phyloP scores from a whole-genome alignment of 2,888 invertebrate genomes.

The Chymomyza fuscimana region DNA sequence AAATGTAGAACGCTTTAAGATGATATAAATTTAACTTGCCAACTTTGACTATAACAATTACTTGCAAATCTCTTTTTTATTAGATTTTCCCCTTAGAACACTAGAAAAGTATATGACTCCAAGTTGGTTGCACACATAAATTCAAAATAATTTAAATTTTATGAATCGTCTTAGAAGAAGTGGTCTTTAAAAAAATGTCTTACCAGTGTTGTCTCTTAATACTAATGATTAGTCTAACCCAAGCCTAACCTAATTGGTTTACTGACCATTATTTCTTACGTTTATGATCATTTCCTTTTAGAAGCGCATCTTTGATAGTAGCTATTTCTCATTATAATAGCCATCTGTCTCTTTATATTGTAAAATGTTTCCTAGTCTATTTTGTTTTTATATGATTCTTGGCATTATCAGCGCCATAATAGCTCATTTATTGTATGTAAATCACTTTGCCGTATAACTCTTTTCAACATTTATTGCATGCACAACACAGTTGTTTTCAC shows the following conservation, averaged over 20 bases:
- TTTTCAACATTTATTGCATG: background rate
- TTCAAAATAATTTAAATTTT: background rate
- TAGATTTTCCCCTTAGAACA: too few species aligned
- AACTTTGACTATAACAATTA: too few species aligned
- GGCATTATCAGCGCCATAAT: background rate
- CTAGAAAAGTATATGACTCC: too few species aligned
- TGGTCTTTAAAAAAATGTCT: background rate
- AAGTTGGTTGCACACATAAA: too few species aligned
- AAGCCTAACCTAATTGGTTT: background rate
- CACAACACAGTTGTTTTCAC: conserved; percentile 12
- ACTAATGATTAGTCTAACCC: background rate
- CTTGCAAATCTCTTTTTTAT: too few species aligned
- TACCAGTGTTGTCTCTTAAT: background rate
- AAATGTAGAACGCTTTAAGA: too few species aligned
- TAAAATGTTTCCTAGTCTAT: background rate
- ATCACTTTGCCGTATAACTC: background rate
- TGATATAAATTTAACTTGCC: too few species aligned
- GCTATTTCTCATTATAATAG: background rate
- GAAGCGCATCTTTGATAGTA: background rate
- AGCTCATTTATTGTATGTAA: background rate
- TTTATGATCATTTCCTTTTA: background rate
- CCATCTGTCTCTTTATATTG: background rate
- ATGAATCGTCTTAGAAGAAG: background rate
- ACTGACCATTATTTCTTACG: background rate
- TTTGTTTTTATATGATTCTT: background rate